Evolutionary conservation across 2,888 invertebrate genomes (phyloP), one percentile per base, ranked within the genome.

Genomic region (Abrostola tripartita): DNA sequence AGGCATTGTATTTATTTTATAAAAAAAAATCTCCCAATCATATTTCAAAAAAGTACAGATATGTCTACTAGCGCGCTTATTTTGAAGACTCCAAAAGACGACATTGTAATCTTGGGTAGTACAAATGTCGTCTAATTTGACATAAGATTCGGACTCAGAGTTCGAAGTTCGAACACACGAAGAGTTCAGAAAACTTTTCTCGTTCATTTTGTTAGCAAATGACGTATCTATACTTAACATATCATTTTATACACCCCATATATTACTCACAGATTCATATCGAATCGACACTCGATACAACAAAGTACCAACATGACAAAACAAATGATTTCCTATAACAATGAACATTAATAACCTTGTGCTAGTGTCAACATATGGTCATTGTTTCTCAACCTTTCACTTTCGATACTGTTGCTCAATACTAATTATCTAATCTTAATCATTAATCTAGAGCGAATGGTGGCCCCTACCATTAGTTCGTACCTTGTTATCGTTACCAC

Each of bases 381-480:
- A 84, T 77, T 82, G 77, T 77, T 73, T 71, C 70, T 75, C 81
- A 81, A 81, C 88, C 90, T 90, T 90, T 90, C 90, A 89, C 90
- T 90, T 88, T 88, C 82, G 61, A 80, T 85, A 78, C 61, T 75
- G 73, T 87, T 87, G 82, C 74, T 76, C 81, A 87, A 88, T 82
- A 75, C 71, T 84, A 86, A 88, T 88, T 87, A 89, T 89, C 90
- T 89, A 83, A 89, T 90, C 89, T 87, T 57, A 77, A 88, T 89
- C 81, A 79, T 85, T 85, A 81, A 88, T 89, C 88, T 88, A 74
- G 80, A 87, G 80, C 78, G 76, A 81, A 78, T 79, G 74, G 47
- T 61, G 47, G 47, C 62, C 74, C 56, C 74, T 77, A 82, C 81
- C 70, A 77, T 12, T 59, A 51, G 37, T 50, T 37, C 7, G 14